Evolutionary conservation across 2,797 vertebrate species (phyloP).

Genomic region (Macrochelys suwanniensis): DNA sequence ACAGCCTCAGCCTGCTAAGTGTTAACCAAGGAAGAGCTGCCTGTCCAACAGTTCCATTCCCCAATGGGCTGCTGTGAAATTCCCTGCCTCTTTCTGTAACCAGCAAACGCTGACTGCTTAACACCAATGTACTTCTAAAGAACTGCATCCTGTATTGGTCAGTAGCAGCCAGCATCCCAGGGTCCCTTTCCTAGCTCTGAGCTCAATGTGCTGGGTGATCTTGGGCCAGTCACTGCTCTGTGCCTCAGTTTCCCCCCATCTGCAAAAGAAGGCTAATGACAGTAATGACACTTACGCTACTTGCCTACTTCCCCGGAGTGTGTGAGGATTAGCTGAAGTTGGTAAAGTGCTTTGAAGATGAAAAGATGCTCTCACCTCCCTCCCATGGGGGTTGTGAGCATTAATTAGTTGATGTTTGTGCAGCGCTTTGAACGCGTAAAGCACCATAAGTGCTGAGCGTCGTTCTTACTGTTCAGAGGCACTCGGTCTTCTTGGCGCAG

Average conservation of each 20-base stretch:
- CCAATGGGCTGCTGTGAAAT: not conserved
- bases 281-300: not conserved
- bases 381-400: not conserved
- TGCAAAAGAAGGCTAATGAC: not conserved
- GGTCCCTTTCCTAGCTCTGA: not conserved
- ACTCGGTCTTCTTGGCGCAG: not conserved
- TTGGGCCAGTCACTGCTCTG: not conserved
- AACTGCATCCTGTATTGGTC: fast-evolving
- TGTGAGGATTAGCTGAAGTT: not conserved
- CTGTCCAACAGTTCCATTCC: not conserved
- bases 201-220: not conserved
- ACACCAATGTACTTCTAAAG: not conserved
- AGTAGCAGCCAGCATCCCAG: not conserved
- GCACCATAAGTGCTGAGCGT: not conserved
- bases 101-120: too few species aligned
- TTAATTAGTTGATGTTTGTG: not conserved
- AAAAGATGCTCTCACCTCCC: not conserved
- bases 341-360: not conserved
- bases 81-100: too few species aligned
- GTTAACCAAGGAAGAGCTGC: not conserved
- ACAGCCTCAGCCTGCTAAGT: too few species aligned
- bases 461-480: not conserved
- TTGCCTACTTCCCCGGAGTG: not conserved
- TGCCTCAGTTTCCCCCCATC: not conserved
- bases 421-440: not conserved